A percentile compares a stretch with the other conserved stretches of the same genome.
Evolutionary conservation across 2,888 invertebrate species (phyloP).

Genomic region (Diaprepes abbreviatus): DNA sequence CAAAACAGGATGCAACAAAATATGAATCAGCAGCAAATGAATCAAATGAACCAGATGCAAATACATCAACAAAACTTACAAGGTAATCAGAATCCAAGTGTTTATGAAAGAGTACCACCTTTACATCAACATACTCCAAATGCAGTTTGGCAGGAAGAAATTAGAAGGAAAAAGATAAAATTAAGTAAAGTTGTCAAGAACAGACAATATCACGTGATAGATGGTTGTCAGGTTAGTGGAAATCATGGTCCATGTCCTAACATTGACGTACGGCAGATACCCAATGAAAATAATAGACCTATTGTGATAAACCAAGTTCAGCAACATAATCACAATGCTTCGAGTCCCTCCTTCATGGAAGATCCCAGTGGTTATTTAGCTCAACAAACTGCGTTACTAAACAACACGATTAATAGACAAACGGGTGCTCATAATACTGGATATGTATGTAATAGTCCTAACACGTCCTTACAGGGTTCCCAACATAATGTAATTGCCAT

Average conservation of each 20-base stretch:
- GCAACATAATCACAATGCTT: conserved; percentile 59
- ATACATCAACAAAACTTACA: conserved; percentile 52
- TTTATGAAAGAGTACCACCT: conserved; percentile 80
- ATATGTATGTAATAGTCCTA: conserved; percentile 63
- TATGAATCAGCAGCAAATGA: conserved; percentile 66
- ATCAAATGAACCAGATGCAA: conserved; percentile 53
- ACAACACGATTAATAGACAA: conserved; percentile 84
- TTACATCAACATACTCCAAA: conserved; percentile 79
- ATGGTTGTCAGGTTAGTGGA: conserved; percentile 44
- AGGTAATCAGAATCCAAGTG: conserved; percentile 66
- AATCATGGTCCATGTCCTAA: conserved; percentile 71
- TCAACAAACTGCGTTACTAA: conserved; percentile 89
- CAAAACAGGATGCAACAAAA: conserved; percentile 65
- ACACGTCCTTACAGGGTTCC: conserved; percentile 57
- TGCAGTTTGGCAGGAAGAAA: conserved; percentile 72
- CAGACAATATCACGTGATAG: conserved; percentile 69
- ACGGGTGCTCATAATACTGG: conserved; percentile 59
- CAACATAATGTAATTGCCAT: conserved; percentile 57
- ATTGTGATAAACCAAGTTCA: conserved; percentile 62
- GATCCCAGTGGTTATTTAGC: conserved; percentile 93
- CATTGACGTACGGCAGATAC: conserved; percentile 73
- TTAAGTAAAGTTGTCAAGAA: conserved; percentile 71
- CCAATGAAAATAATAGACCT: conserved; percentile 65
- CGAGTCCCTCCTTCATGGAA: conserved; percentile 87
- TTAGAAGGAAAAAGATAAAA: conserved; percentile 72